Evolutionary conservation across 1,140 invertebrate genomes (phyloP).

Genomic region (Papilio xuthus): DNA sequence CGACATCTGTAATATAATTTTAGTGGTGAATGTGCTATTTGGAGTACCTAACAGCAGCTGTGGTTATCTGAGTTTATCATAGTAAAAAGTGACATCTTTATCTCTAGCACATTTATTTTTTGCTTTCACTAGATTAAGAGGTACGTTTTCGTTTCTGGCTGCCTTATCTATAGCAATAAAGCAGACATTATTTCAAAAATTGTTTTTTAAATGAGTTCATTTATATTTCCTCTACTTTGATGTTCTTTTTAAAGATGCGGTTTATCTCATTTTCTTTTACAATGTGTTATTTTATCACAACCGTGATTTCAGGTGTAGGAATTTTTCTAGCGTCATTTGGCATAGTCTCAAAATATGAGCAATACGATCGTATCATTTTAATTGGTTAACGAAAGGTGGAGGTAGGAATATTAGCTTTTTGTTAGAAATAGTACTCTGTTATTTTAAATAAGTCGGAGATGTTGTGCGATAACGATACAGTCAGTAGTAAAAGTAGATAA

Average conservation of each 20-base stretch:
- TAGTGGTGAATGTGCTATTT: not conserved
- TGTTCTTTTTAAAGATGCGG: conserved; percentile 4
- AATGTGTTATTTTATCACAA: conserved; percentile 9
- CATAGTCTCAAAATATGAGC: not conserved
- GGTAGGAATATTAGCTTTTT: not conserved
- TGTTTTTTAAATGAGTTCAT: not conserved
- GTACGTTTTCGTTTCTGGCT: not conserved
- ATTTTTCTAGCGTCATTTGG: conserved; percentile 22
- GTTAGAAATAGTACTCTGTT: too few species aligned
- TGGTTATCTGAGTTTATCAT: not conserved
- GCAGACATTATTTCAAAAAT: not conserved
- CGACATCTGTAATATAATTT: not conserved
- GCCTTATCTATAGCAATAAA: not conserved
- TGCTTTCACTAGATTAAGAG: not conserved
- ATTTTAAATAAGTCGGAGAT: too few species aligned
- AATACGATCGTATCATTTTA: not conserved
- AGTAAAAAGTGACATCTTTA: not conserved
- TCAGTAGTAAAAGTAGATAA: not conserved
- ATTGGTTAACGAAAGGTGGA: not conserved
- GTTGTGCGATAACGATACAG: too few species aligned
- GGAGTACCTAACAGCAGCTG: not conserved
- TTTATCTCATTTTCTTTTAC: not conserved
- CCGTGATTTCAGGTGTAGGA: conserved; percentile 16
- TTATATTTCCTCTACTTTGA: conserved; percentile 5
- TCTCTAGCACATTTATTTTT: not conserved